Base-by-base conservation (phyloP, 2,888 invertebrate species). In the Coenonympha glycerion region DNA sequence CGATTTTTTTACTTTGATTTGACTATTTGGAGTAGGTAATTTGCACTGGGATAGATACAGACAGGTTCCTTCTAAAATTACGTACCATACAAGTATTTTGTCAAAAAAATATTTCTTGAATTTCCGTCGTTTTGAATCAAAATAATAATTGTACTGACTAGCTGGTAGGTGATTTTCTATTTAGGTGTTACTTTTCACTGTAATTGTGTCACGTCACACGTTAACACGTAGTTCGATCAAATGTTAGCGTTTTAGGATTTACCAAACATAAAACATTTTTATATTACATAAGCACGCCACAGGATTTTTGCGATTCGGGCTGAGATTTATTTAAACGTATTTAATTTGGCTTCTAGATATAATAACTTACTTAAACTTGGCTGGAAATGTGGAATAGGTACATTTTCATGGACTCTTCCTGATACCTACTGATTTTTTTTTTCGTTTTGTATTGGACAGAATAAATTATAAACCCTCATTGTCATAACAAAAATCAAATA, bases 251-350 rank as follows among this genome's bases (percentile, higher is more conserved):
- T 34, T 66, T 74, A 73, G 73, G 68, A 62, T 62, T 65, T 68
- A 67, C 57, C 24, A 53, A 59, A 62, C 58, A 67, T 56, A 19
- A 53, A 59, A 62, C 58, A 61, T 70, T 69, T 73, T 60, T 49
- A 41, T 22, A 30, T 31, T n/a, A 33, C 47, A 69, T 73, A 22
- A 76, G 82, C 83, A 82, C 84, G 73, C 76, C 70, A 69, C 59
- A 63, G 62, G 49, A 66, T 71, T 75, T 69, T 74, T 75, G 76
- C 77, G 80, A 77, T 74, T 68, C 44, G 48, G n/a, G n/a, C n/a
- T n/a, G n/a, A n/a, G n/a, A n/a, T n/a, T n/a, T n/a, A n/a, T n/a
- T n/a, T n/a, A n/a, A n/a, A n/a, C n/a, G n/a, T n/a, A n/a, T n/a
- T n/a, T n/a, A n/a, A n/a, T n/a, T n/a, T n/a, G n/a, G n/a, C n/a